These are phyloP conservation scores for Muscicapa comitata DNA, from an alignment of 2,797 vertebrate genomes.

Conservation along the genomic window DNA sequence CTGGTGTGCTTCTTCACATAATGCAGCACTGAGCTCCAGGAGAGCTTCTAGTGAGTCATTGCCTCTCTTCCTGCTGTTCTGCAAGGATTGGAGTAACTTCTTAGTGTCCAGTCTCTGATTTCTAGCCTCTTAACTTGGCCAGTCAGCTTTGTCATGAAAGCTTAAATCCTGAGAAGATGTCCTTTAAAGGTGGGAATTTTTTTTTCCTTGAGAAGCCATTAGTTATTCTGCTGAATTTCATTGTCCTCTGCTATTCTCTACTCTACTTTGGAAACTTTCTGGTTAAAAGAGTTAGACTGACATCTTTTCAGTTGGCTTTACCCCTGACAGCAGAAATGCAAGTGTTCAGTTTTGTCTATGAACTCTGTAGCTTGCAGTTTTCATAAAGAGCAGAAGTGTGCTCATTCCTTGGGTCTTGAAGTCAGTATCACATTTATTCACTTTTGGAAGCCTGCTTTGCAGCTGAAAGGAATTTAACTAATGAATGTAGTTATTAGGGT, in stretches of 20 bases:
- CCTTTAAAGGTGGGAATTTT: neutral
- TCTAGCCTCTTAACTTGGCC: neutral
- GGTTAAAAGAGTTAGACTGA: neutral
- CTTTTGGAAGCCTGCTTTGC: neutral
- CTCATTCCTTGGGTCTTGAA: neutral
- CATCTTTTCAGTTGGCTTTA: neutral
- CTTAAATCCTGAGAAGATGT: neutral
- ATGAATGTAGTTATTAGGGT: neutral
- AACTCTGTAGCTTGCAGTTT: neutral
- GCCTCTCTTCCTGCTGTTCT: neutral
- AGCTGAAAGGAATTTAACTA: neutral
- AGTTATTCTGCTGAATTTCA: neutral
- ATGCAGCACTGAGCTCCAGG: neutral
- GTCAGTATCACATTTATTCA: neutral
- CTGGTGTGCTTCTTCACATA: neutral
- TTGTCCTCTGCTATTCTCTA: neutral
- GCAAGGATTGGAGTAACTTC: neutral
- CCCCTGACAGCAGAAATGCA: neutral
- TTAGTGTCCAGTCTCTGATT: neutral
- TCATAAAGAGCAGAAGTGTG: neutral
- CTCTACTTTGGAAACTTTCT: neutral
- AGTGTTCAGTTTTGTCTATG: neutral
- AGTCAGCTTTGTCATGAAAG: neutral
- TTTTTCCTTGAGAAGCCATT: neutral
- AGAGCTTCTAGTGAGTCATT: neutral